Evolutionary conservation across 2,113 vertebrate species (phyloP).

Genomic region (Ia io): DNA sequence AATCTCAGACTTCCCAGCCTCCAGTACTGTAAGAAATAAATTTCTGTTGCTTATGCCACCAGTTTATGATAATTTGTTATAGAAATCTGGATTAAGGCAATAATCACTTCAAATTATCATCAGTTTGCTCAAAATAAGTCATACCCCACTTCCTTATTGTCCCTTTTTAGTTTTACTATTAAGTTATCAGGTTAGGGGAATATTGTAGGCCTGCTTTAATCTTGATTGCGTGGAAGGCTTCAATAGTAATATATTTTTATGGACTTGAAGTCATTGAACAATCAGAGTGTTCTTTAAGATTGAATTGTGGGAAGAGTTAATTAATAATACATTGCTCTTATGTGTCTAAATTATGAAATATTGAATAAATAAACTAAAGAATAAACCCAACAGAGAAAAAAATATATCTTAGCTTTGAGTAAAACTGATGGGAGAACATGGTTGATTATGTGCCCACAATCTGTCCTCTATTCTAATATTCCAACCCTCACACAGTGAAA

Average conservation of each 20-base stretch:
- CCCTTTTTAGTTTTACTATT: neutral
- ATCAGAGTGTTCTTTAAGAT: neutral
- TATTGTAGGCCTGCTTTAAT: constrained; percentile 12
- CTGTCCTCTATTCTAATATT: neutral
- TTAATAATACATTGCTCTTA: constrained; percentile 26
- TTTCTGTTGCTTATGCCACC: neutral
- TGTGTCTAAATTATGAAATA: constrained; percentile 18
- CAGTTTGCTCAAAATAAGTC: constrained; percentile 24
- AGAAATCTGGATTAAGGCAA: neutral
- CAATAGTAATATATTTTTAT: constrained; percentile 24
- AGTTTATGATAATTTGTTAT: neutral
- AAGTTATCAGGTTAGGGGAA: neutral
- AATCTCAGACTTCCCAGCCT: neutral
- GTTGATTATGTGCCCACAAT: neutral
- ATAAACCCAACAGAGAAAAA: neutral
- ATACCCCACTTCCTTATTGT: neutral
- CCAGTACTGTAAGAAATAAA: neutral
- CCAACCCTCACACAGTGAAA: neutral
- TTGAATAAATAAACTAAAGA: constrained; percentile 29
- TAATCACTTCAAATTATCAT: constrained; percentile 1
- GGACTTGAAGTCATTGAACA: neutral
- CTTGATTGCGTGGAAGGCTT: neutral
- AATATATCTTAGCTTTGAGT: neutral
- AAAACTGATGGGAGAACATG: neutral
- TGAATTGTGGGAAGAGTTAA: neutral